Evolutionary conservation across 2,888 invertebrate species (phyloP).

Genomic region (Heliothis peltigera): DNA sequence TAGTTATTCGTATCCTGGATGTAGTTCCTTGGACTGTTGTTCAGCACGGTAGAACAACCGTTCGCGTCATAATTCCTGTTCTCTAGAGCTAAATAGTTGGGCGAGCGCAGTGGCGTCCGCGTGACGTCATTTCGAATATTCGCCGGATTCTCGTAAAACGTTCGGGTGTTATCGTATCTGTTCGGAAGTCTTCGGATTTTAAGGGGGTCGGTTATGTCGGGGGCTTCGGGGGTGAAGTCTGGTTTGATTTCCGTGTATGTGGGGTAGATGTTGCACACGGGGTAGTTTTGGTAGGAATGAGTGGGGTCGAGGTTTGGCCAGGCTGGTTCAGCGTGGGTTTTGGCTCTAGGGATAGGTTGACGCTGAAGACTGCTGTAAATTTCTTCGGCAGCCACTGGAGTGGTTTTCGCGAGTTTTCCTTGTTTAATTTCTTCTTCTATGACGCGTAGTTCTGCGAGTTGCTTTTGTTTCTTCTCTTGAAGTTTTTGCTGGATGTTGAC

Average conservation of each 20-base stretch:
- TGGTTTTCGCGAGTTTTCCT: constrained; percentile 92
- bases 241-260: constrained; percentile 85
- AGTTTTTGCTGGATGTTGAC: constrained; percentile 96
- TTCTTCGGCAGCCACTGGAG: constrained; percentile 88
- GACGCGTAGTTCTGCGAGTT: constrained; percentile 94
- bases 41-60: constrained; percentile 77
- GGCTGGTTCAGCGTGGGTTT: constrained; percentile 91
- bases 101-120: constrained; percentile 75
- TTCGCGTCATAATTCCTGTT: constrained; percentile 78
- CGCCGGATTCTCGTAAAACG: constrained; percentile 82
- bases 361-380: constrained; percentile 87
- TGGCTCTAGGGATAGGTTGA: constrained; percentile 93
- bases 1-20: constrained; percentile 76
- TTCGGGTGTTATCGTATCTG: constrained; percentile 76
- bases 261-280: constrained; percentile 82
- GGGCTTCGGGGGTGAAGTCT: constrained; percentile 71
- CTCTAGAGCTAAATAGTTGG: constrained; percentile 75
- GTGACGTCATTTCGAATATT: constrained; percentile 72
- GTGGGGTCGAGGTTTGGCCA: constrained; percentile 87
- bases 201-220: constrained; percentile 66
- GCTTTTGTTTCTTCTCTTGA: constrained; percentile 96
- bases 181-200: constrained; percentile 72
- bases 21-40: constrained; percentile 81
- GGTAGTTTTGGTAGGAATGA: constrained; percentile 87
- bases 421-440: constrained; percentile 96